phyloP scores from a whole-genome alignment of 2,113 vertebrate species.

The Channa argus region DNA sequence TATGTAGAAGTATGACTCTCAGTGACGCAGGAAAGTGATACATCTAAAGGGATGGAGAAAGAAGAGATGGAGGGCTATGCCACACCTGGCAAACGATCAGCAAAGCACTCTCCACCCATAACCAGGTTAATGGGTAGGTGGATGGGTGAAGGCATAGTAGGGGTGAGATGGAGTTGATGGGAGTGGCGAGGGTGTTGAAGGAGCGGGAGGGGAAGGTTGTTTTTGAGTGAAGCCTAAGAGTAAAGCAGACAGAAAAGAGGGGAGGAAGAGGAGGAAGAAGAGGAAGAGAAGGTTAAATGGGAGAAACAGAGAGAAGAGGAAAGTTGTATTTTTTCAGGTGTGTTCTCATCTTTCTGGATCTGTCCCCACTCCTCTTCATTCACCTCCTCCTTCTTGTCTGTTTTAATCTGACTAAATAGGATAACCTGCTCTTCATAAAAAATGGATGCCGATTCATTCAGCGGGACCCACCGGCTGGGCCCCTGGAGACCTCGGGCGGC shows the following conservation, averaged over 20 bases:
- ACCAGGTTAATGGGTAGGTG: constrained; percentile 74
- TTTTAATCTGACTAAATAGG: constrained; percentile 89
- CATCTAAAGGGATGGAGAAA: background rate
- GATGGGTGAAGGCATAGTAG: background rate
- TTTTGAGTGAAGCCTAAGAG: constrained; percentile 57
- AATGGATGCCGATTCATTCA: constrained; percentile 86
- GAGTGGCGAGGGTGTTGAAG: background rate
- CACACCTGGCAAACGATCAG: constrained; percentile 69
- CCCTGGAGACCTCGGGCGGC: constrained; percentile 61
- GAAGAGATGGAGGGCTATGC: background rate
- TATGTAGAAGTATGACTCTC: background rate
- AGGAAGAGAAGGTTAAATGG: constrained; percentile 24
- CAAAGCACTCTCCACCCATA: constrained; percentile 68
- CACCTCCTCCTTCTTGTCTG: constrained; percentile 46
- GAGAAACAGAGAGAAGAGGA: constrained; percentile 20
- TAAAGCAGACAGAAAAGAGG: constrained; percentile 32
- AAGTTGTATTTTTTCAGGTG: constrained; percentile 64
- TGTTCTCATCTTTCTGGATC: constrained; percentile 65
- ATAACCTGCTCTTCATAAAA: constrained; percentile 90
- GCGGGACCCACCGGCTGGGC: constrained; percentile 70
- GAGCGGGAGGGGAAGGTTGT: constrained; percentile 27
- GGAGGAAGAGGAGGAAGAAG: constrained; percentile 4
- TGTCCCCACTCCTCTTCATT: constrained; percentile 44
- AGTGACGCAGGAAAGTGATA: background rate
- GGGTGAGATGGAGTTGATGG: constrained; percentile 35